Evolutionary conservation across 2,113 vertebrate species (phyloP).

Genomic region (Gasterosteus nipponicus): DNA sequence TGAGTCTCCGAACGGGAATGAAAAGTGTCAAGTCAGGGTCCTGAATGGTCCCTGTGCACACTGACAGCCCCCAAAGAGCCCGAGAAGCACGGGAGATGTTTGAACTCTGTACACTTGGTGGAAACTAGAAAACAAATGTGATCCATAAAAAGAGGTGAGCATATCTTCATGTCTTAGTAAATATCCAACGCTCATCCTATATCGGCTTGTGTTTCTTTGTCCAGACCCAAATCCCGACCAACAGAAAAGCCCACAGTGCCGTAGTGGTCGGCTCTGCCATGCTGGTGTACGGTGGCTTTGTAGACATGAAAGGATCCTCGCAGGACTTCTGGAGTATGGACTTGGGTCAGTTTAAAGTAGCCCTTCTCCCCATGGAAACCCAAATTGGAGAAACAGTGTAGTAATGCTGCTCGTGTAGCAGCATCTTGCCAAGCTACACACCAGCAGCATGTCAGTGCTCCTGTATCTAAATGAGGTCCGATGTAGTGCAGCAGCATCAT

Average conservation of each 20-base stretch:
- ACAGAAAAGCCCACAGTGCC: constrained; percentile 88
- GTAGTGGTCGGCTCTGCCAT: constrained; percentile 82
- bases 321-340: constrained; percentile 87
- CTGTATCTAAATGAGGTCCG: background rate
- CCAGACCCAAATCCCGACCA: constrained; percentile 76
- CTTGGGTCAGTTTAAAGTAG: constrained; percentile 77
- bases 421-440: too few species aligned
- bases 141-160: background rate
- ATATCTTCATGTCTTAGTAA: background rate
- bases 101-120: background rate
- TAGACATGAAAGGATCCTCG: constrained; percentile 86
- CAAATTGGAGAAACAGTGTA: too few species aligned
- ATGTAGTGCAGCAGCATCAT: background rate
- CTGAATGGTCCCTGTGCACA: background rate
- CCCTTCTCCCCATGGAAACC: background rate
- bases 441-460: too few species aligned
- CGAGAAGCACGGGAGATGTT: background rate
- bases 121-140: background rate
- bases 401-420: too few species aligned
- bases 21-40: background rate
- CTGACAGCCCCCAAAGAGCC: background rate
- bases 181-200: background rate
- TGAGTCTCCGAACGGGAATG: background rate
- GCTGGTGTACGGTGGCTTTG: constrained; percentile 86
- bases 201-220: background rate